Conservation (phyloP, 1,140 invertebrate genomes). For the Aradophagus sp. region DNA sequence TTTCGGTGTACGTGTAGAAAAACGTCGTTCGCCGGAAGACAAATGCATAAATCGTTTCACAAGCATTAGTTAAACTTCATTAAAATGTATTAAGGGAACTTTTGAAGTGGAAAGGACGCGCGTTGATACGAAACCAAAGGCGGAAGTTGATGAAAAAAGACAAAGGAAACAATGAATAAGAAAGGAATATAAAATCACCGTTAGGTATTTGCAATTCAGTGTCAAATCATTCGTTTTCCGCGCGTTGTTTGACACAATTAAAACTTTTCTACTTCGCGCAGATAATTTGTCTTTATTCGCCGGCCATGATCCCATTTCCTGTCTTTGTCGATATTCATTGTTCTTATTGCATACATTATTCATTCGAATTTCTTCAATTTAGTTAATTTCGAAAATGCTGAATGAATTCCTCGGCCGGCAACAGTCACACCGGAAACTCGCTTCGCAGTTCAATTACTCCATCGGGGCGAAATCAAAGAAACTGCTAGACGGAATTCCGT, state of each 20-base stretch:
- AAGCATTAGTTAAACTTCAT: too few relatives aligned
- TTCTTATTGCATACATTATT: conserved; percentile 35
- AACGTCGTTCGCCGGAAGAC: too few relatives aligned
- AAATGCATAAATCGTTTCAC: too few relatives aligned
- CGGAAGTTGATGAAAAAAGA: too few relatives aligned
- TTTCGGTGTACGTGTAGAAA: too few relatives aligned
- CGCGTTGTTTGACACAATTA: conserved; percentile 68
- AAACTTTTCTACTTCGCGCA: conserved; percentile 69
- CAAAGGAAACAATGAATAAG: too few relatives aligned
- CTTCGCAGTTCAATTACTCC: conserved; percentile 5
- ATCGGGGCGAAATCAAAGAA: conserved; percentile 15
- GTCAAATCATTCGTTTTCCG: too few relatives aligned
- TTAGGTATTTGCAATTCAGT: too few relatives aligned
- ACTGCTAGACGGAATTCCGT: conserved; percentile 3
- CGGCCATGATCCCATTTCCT: conserved; percentile 44
- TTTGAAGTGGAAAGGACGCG: too few relatives aligned
- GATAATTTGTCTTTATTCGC: conserved; percentile 69
- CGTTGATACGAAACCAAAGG: too few relatives aligned
- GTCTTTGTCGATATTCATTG: conserved; percentile 24
- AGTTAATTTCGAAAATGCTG: conserved; percentile 16
- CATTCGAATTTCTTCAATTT: conserved; percentile 26
- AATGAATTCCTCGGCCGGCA: not conserved
- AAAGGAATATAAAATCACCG: too few relatives aligned
- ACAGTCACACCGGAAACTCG: conserved; percentile 5
- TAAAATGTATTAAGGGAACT: too few relatives aligned